Evolutionary conservation across 1,140 invertebrate genomes (phyloP), one percentile per base, ranked within the genome.

Genomic region (Patella vulgata): DNA sequence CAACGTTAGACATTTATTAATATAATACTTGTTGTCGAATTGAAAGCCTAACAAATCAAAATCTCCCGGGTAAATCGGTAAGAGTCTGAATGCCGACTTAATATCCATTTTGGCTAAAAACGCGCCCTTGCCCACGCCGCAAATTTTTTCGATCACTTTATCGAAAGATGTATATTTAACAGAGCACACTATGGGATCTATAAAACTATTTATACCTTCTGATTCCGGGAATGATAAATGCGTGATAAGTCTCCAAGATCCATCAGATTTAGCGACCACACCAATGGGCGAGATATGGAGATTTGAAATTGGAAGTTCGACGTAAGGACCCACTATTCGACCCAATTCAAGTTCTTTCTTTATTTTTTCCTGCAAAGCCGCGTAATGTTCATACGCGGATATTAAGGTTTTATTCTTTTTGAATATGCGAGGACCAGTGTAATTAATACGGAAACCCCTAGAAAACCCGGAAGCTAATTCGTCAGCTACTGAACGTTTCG

Each of bases 41-140:
- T 5, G 21, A 51, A 68, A 44, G 25, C 60, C 60, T 14, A 36
- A 36, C 5, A 36, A 14, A 36, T 36, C 33, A 36, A 36, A 36
- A 36, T 36, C 33, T 21, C 25, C 52, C 6, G 30, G 43, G 23
- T 33, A 27, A 19, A 14, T 25, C 30, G n/a, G 25, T 62, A 12
- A 23, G 5, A 23, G 51, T 46, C 14, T 55, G 27, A 33, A 46
- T 46, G 17, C 39, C n/a, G 28, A 62, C 27, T 68, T 28, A 33
- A 63, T 59, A 21, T 68, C 50, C n/a, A 27, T 39, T 47, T 68
- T 63, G 2, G 43, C 61, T 30, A 68, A 30, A 0, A 52, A 42
- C 6, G 25, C 21, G 42, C 30, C 25, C 23, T 11, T 14, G 14
- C 59, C 51, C 17, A 47, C 30, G 8, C 11, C 19, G 17, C 4